Percentiles rank a stretch among this genome's conserved stretches.
Conservation (phyloP, 2,113 vertebrate species). For the Petrocephalus zakoni region DNA sequence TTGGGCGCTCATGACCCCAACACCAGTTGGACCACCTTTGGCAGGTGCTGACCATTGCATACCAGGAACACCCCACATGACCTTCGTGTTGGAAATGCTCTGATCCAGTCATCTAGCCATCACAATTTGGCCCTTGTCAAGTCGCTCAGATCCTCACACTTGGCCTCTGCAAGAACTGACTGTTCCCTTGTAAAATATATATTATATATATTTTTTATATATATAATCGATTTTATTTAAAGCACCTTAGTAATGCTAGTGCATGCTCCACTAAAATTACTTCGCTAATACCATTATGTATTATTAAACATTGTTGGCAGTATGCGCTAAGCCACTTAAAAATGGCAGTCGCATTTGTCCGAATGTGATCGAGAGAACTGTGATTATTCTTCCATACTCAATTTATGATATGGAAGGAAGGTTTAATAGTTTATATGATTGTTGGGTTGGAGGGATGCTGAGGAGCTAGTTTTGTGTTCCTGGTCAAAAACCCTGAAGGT, state of each 20-base stretch:
- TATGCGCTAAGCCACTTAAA: not conserved
- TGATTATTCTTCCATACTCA: not conserved
- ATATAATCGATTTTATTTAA: too few relatives aligned
- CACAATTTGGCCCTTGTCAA: not conserved
- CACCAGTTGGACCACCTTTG: too few relatives aligned
- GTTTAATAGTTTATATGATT: not conserved
- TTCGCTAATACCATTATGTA: not conserved
- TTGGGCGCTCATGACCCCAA: too few relatives aligned
- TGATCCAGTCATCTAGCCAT: not conserved
- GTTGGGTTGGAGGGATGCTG: not conserved
- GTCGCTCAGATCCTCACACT: not conserved
- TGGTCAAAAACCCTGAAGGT: not conserved
- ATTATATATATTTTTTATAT: too few relatives aligned
- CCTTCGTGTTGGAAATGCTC: not conserved
- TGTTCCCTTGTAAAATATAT: not conserved
- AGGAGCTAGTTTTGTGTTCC: not conserved
- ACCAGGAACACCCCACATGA: not conserved
- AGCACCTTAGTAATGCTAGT: not conserved
- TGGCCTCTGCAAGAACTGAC: not conserved
- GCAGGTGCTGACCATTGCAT: too few relatives aligned
- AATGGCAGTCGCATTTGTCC: not conserved
- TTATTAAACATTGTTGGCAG: not conserved
- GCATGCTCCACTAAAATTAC: not conserved
- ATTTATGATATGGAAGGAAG: not conserved
- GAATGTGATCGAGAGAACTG: not conserved